Conservation (phyloP, 1,140 invertebrate genomes). For the Pogonomyrmex barbatus region DNA sequence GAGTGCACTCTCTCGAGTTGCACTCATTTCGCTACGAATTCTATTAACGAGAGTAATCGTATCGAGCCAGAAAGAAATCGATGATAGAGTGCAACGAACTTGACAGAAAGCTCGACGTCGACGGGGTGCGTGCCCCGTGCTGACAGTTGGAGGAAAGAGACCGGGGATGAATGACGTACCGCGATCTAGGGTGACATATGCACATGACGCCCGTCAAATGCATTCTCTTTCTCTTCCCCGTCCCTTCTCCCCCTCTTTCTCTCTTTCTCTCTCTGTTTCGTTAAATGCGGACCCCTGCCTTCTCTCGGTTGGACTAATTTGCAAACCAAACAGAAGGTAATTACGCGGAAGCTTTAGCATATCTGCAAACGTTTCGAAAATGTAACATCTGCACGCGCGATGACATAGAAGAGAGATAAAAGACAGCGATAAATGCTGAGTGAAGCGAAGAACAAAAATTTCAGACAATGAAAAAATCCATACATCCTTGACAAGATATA, state of each 20-base stretch:
- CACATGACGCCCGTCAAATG: constrained; percentile 75
- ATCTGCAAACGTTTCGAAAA: constrained; percentile 62
- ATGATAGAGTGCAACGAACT: constrained; percentile 75
- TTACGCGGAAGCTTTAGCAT: constrained; percentile 66
- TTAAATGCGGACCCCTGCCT: background rate
- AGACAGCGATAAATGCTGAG: background rate
- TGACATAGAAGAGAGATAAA: constrained; percentile 18
- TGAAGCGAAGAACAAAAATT: background rate
- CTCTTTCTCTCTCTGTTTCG: background rate
- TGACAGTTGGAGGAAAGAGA: constrained; percentile 69
- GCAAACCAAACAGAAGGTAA: constrained; percentile 74
- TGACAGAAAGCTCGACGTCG: constrained; percentile 70
- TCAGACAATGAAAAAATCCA: background rate
- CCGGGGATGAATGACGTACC: constrained; percentile 68
- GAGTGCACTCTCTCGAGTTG: background rate
- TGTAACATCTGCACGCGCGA: constrained; percentile 50
- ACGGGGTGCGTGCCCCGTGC: constrained; percentile 28
- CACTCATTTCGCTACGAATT: constrained; percentile 26
- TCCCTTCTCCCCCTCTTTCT: background rate
- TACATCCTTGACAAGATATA: background rate
- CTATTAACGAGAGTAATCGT: constrained; percentile 61
- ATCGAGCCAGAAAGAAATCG: constrained; percentile 67
- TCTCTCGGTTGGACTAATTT: constrained; percentile 62
- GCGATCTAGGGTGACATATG: constrained; percentile 69
- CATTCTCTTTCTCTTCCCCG: constrained; percentile 28